Conservation (phyloP, 2,888 invertebrate genomes). For the Spisula solida region DNA sequence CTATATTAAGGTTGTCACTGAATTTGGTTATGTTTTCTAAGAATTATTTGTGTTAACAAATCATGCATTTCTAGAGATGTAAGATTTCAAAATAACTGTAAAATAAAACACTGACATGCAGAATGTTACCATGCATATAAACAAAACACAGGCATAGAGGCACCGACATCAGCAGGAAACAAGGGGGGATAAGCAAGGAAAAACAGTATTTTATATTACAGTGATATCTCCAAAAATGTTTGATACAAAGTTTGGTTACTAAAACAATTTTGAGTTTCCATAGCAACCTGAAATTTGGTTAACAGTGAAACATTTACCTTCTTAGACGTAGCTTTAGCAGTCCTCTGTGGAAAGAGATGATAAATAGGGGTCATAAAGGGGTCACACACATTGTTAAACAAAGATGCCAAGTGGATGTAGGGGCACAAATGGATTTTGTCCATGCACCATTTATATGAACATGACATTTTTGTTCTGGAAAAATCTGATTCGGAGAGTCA, state of each 20-base stretch:
- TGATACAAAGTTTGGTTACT: background rate
- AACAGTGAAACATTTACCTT: conserved; percentile 65
- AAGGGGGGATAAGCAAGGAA: background rate
- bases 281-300: conserved; percentile 46
- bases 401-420: background rate
- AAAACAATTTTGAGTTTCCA: background rate
- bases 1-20: too few relatives aligned
- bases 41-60: background rate
- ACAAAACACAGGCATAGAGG: background rate
- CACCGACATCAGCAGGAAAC: background rate
- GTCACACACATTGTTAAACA: background rate
- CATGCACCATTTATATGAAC: too few relatives aligned
- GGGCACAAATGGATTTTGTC: too few relatives aligned
- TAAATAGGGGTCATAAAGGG: conserved; percentile 14
- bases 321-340: conserved; percentile 56
- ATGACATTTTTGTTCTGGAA: too few relatives aligned
- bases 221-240: background rate
- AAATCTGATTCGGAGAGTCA: too few relatives aligned
- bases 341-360: conserved; percentile 65
- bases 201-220: background rate
- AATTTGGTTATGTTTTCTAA: too few relatives aligned
- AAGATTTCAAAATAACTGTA: background rate
- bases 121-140: background rate
- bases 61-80: background rate
- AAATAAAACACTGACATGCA: background rate